Percentiles rank a stretch among this genome's conserved stretches.
Conservation (phyloP, 2,888 invertebrate genomes). For the Dorcus parallelipipedus region DNA sequence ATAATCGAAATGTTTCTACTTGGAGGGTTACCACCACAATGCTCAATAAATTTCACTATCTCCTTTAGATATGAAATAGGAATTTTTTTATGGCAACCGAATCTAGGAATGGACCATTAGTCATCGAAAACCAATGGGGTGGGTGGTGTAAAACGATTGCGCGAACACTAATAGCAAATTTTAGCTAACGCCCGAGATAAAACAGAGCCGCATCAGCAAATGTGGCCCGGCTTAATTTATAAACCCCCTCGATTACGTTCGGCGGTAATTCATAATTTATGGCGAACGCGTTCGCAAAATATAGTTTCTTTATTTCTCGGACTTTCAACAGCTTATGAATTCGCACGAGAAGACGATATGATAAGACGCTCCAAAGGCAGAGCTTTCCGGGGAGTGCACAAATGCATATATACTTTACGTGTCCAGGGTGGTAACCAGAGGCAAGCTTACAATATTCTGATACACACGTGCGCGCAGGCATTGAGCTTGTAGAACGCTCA, state of each 20-base stretch:
- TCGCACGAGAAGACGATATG: not conserved
- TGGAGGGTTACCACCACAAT: too few relatives aligned
- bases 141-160: not conserved
- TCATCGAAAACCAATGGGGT: too few relatives aligned
- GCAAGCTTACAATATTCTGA: conserved; percentile 2
- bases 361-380: not conserved
- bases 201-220: not conserved
- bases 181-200: not conserved
- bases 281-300: too few relatives aligned
- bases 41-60: too few relatives aligned
- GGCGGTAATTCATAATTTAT: too few relatives aligned
- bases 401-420: conserved; percentile 6
- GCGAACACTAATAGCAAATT: not conserved
- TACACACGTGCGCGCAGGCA: conserved; percentile 4
- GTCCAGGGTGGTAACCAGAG: not conserved
- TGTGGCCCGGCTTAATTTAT: not conserved
- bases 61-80: too few relatives aligned
- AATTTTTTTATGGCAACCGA: too few relatives aligned
- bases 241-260: not conserved
- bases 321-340: conserved; percentile 2
- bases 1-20: too few relatives aligned
- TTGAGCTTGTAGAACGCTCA: not conserved
- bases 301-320: too few relatives aligned
- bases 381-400: not conserved
- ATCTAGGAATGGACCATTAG: too few relatives aligned